Percentiles rank a stretch among this genome's conserved stretches.
These are phyloP conservation scores for Pseudomyrmex dendroicus DNA, from an alignment of 1,140 invertebrate genomes.

Conservation along the genomic window DNA sequence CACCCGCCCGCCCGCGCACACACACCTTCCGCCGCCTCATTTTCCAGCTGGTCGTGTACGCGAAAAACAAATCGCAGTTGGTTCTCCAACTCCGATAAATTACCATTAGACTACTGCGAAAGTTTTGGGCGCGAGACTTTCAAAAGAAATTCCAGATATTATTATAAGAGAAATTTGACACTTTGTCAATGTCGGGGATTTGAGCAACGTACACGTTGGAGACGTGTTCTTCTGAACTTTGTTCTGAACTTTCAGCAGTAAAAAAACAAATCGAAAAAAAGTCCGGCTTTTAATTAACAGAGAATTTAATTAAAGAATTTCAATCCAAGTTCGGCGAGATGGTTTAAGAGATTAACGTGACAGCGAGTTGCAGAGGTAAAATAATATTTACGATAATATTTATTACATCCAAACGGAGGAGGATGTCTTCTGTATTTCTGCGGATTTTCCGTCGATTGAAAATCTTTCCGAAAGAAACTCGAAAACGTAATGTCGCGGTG, in stretches of 20 bases:
- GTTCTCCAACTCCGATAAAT: background rate
- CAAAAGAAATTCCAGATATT: background rate
- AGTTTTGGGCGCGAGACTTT: background rate
- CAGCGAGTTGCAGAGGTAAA: too few relatives aligned
- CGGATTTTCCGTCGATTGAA: background rate
- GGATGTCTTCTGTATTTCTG: background rate
- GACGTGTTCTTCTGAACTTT: background rate
- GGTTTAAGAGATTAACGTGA: too few relatives aligned
- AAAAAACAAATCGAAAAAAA: too few relatives aligned
- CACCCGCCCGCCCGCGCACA: background rate
- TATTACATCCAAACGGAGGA: too few relatives aligned
- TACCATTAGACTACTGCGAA: background rate
- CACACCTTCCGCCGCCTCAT: slow-evolving; percentile 48
- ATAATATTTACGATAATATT: too few relatives aligned
- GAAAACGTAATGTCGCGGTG: background rate
- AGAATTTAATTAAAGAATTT: too few relatives aligned
- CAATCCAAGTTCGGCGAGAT: too few relatives aligned
- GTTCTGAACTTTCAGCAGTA: too few relatives aligned
- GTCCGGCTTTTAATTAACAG: too few relatives aligned
- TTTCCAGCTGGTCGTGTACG: slow-evolving; percentile 43
- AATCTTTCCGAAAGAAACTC: background rate
- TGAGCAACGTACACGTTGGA: background rate
- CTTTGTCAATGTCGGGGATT: background rate
- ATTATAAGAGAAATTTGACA: background rate
- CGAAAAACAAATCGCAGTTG: slow-evolving; percentile 25